These are phyloP conservation scores for Drosophila sp. DNA, from an alignment of 1,140 invertebrate species.

Conservation along the genomic window DNA sequence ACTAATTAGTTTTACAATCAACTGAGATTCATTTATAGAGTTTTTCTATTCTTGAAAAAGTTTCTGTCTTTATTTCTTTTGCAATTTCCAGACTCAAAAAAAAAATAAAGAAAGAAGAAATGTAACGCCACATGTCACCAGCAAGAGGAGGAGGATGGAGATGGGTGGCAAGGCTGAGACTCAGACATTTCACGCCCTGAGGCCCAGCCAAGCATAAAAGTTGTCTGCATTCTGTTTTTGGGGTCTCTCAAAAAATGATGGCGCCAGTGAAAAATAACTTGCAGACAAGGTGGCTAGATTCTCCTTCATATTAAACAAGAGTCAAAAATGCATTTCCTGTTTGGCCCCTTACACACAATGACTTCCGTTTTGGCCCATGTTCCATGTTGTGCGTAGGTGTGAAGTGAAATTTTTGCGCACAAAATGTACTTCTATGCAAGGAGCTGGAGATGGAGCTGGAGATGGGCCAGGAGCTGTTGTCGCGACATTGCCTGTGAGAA, in stretches of 20 bases:
- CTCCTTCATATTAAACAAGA: conserved; percentile 27
- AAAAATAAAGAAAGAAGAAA: background rate
- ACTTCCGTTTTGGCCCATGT: conserved; percentile 70
- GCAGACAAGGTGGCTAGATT: conserved; percentile 29
- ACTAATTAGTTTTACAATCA: background rate
- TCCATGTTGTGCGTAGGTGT: conserved; percentile 60
- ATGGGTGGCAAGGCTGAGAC: conserved; percentile 11
- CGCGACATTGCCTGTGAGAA: conserved; percentile 12
- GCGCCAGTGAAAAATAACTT: conserved; percentile 46
- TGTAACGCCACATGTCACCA: conserved; percentile 44
- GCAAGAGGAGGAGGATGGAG: background rate
- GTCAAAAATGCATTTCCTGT: conserved; percentile 70
- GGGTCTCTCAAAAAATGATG: conserved; percentile 11
- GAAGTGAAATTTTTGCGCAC: conserved; percentile 58
- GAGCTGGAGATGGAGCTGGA: conserved; percentile 20
- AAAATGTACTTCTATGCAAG: background rate
- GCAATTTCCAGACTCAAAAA: background rate
- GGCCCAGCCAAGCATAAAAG: conserved; percentile 60
- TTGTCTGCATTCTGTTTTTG: conserved; percentile 43
- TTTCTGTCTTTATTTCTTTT: background rate
- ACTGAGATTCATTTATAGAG: too few species aligned
- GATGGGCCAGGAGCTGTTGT: conserved; percentile 10
- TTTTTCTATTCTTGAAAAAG: background rate
- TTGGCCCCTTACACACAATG: conserved; percentile 19
- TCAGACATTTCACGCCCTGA: conserved; percentile 48